Conservation (phyloP, 2,797 vertebrate species). For the Mus spretus region DNA sequence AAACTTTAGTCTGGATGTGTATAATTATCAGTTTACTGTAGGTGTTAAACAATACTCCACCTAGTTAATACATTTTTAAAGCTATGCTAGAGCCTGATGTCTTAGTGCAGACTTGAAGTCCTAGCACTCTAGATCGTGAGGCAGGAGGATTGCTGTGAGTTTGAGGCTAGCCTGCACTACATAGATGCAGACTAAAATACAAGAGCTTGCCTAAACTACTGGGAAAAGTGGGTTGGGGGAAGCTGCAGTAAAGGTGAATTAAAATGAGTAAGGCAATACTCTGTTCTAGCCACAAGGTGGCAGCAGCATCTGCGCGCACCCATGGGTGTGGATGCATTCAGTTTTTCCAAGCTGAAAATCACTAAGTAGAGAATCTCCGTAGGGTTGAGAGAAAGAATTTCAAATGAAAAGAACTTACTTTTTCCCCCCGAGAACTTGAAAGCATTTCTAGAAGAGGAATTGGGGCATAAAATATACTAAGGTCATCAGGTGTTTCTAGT, state of each 20-base stretch:
- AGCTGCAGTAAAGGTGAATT: background rate
- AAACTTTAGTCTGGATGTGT: background rate
- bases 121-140: background rate
- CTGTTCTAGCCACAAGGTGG: conserved; percentile 75
- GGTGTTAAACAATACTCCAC: background rate
- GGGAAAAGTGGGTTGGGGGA: background rate
- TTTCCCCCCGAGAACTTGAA: conserved; percentile 20
- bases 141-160: background rate
- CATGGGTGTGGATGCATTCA: background rate
- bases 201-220: background rate
- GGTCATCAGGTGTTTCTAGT: background rate
- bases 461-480: conserved; percentile 24
- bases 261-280: conserved; percentile 32
- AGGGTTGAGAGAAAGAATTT: background rate
- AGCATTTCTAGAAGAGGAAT: background rate
- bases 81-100: background rate
- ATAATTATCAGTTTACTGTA: background rate
- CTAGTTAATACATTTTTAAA: background rate
- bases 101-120: background rate
- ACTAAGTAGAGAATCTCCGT: conserved; percentile 4
- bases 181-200: background rate
- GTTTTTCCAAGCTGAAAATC: background rate
- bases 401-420: background rate
- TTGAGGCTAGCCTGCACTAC: background rate
- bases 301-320: conserved; percentile 47